Evolutionary conservation across 2,113 vertebrate genomes (phyloP).

Genomic region (Phyllostomus discolor): DNA sequence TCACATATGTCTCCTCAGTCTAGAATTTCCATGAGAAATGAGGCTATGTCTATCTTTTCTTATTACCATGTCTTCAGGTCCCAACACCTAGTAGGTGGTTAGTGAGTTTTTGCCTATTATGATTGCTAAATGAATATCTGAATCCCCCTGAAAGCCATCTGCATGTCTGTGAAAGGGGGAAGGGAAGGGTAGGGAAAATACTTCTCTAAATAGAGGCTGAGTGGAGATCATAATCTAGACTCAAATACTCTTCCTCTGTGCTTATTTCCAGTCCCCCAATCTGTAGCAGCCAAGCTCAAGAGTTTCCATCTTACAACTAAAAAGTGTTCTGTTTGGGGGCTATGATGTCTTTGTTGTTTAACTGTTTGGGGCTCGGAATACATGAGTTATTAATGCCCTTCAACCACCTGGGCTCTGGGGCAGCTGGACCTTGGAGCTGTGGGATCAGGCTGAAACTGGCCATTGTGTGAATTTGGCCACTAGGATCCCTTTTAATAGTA

Average conservation of each 20-base stretch:
- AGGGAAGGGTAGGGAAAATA: no score
- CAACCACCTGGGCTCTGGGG: background rate
- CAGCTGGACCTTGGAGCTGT: background rate
- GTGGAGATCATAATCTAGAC: background rate
- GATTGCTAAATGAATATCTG: background rate
- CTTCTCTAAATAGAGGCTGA: background rate
- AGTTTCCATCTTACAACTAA: background rate
- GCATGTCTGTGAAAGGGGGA: background rate
- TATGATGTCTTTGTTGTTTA: background rate
- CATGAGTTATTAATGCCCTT: background rate
- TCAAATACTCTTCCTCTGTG: background rate
- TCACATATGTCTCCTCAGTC: fast-evolving
- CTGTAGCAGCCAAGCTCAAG: background rate
- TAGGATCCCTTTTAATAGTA: background rate
- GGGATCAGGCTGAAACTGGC: background rate
- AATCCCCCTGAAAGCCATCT: background rate
- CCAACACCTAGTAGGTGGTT: background rate
- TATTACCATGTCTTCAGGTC: background rate
- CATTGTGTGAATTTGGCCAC: background rate
- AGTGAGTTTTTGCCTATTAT: background rate
- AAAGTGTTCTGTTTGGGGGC: background rate
- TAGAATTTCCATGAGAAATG: background rate
- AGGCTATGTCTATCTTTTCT: background rate
- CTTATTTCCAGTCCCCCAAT: background rate
- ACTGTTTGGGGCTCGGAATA: background rate